phyloP scores from a whole-genome alignment of 2,888 invertebrate genomes.

The Stenodera caucasica region DNA sequence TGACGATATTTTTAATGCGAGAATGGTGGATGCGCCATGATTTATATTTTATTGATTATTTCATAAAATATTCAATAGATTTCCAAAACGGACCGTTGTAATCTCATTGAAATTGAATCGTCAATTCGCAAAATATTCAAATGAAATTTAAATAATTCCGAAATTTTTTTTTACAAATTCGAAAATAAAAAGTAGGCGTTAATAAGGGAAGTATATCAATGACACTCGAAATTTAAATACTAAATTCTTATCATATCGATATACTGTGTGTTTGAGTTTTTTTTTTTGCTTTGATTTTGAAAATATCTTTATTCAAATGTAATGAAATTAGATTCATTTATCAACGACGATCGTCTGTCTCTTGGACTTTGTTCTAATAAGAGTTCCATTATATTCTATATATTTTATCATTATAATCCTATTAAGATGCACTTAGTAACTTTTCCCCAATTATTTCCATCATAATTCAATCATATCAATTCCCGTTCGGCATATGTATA shows the following conservation, averaged over 20 bases:
- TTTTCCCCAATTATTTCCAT: conserved; percentile 9
- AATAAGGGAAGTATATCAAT: neutral
- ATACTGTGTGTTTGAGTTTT: neutral
- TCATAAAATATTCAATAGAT: too few species aligned
- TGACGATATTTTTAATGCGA: too few species aligned
- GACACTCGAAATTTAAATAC: neutral
- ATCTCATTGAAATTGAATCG: too few species aligned
- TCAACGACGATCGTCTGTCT: neutral
- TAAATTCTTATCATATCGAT: neutral
- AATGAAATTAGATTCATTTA: conserved; percentile 2
- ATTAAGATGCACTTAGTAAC: conserved; percentile 8
- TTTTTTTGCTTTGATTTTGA: neutral
- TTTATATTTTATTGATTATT: too few species aligned
- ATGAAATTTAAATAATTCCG: too few species aligned
- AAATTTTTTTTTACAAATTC: too few species aligned
- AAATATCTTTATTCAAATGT: neutral
- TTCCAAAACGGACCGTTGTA: too few species aligned
- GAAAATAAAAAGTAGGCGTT: too few species aligned
- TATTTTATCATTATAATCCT: conserved; percentile 8
- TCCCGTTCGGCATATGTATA: neutral
- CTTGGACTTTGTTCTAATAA: conserved; percentile 6
- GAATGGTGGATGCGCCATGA: too few species aligned
- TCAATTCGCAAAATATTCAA: too few species aligned
- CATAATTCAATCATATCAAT: conserved; percentile 8
- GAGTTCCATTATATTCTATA: conserved; percentile 5